phyloP scores from a whole-genome alignment of 2,113 vertebrate species.

The Chaenocephalus aceratus region DNA sequence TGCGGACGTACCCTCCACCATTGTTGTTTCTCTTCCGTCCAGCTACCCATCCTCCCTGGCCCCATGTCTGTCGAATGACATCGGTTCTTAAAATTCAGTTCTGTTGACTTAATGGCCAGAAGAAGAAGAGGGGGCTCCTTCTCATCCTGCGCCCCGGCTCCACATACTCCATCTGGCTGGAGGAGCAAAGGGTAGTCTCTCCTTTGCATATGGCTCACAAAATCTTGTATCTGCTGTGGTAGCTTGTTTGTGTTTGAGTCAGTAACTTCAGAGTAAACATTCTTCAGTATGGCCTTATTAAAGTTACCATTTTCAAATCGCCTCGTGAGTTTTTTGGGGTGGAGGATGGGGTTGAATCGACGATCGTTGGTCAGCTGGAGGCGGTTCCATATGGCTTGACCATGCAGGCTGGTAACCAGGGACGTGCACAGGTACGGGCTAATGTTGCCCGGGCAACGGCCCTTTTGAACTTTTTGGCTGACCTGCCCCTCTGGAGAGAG shows the following conservation, averaged over 20 bases:
- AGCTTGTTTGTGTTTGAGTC: not conserved
- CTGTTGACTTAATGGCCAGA: conserved; percentile 81
- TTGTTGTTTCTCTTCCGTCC: conserved; percentile 24
- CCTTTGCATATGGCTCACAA: conserved; percentile 73
- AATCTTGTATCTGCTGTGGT: conserved; percentile 62
- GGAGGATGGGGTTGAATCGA: conserved; percentile 73
- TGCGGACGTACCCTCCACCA: conserved; percentile 64
- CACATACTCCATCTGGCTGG: conserved; percentile 67
- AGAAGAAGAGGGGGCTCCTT: conserved; percentile 67
- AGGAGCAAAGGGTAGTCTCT: conserved; percentile 73
- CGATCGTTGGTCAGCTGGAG: conserved; percentile 69
- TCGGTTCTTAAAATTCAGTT: conserved; percentile 71
- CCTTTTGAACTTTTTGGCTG: no score
- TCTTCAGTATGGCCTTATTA: not conserved
- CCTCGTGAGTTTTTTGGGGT: not conserved
- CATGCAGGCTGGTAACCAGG: conserved; percentile 18
- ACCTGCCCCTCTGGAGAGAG: no score
- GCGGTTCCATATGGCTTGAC: conserved; percentile 73
- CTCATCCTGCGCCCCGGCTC: conserved; percentile 29
- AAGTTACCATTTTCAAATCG: accelerated
- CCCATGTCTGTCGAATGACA: conserved; percentile 83
- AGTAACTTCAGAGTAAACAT: conserved; percentile 17
- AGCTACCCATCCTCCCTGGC: conserved; percentile 62
- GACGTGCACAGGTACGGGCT: no score
- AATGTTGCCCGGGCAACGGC: no score